These are phyloP conservation scores for Ectemnius lituratus DNA, from an alignment of 2,888 invertebrate species.

Conservation along the genomic window DNA sequence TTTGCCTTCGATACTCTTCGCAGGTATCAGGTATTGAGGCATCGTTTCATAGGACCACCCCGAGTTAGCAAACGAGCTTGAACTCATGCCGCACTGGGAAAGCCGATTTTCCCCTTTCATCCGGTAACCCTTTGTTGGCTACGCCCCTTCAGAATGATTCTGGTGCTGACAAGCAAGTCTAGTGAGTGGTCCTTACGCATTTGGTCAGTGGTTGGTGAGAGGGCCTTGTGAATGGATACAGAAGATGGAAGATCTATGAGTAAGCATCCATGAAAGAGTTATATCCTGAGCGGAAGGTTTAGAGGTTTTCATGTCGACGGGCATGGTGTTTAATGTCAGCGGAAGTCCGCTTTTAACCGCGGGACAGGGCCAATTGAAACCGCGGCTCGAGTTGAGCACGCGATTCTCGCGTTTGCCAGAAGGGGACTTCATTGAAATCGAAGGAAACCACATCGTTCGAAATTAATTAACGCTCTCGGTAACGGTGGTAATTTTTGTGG, in stretches of 20 bases:
- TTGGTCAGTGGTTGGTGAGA: slow-evolving; percentile 15
- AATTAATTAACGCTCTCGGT: slow-evolving; percentile 42
- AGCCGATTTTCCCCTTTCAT: slow-evolving; percentile 29
- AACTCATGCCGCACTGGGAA: neutral
- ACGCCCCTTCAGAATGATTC: too few species aligned
- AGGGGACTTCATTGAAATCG: slow-evolving; percentile 19
- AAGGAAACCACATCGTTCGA: slow-evolving; percentile 25
- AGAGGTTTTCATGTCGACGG: too few species aligned
- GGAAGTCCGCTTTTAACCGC: neutral
- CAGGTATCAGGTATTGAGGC: slow-evolving; percentile 9
- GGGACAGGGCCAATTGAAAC: neutral
- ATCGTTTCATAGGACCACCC: neutral
- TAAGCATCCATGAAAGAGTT: too few species aligned
- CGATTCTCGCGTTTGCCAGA: neutral
- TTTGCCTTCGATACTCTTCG: slow-evolving; percentile 12
- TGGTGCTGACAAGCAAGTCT: too few species aligned
- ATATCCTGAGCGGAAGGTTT: too few species aligned
- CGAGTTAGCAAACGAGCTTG: neutral
- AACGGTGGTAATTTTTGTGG: slow-evolving; percentile 18
- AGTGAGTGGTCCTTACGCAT: neutral
- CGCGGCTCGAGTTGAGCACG: neutral
- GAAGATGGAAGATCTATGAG: too few species aligned
- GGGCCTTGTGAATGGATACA: neutral
- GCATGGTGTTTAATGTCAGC: too few species aligned
- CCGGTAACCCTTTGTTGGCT: neutral